Conservation (phyloP, 2,113 vertebrate species). For the Chrysochloris asiatica region DNA sequence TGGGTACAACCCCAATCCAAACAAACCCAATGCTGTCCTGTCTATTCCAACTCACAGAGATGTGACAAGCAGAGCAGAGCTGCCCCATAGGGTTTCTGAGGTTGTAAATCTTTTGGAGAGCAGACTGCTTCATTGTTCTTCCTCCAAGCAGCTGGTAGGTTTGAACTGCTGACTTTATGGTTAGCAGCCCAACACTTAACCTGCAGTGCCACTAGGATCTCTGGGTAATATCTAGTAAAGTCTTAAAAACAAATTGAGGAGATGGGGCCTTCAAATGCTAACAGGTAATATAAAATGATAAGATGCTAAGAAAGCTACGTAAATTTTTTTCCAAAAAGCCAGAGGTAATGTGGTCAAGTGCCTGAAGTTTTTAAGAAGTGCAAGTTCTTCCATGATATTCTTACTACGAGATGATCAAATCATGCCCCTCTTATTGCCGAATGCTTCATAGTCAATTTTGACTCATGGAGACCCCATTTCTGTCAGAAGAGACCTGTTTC, state of each 20-base stretch:
- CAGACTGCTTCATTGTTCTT: no score
- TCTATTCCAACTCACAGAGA: no score
- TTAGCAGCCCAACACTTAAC: not conserved
- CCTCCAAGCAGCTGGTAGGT: no score
- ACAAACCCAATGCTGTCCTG: no score
- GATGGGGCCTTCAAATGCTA: fast-evolving
- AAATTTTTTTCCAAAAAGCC: not conserved
- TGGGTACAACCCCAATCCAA: no score
- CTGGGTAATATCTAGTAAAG: not conserved
- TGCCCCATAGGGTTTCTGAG: no score
- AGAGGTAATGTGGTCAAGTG: not conserved
- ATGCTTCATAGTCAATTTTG: not conserved
- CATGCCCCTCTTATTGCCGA: not conserved
- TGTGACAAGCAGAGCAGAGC: no score
- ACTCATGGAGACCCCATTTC: not conserved
- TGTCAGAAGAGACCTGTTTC: not conserved
- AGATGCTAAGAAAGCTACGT: not conserved
- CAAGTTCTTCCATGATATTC: not conserved
- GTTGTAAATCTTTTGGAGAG: no score
- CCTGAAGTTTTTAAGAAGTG: not conserved
- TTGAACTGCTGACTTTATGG: no score
- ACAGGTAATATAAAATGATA: not conserved
- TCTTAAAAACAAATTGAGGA: not conserved
- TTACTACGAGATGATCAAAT: not conserved
- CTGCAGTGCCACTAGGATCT: not conserved